Evolutionary conservation across 2,113 vertebrate species (phyloP).

Genomic region (Oceanodroma tethys): DNA sequence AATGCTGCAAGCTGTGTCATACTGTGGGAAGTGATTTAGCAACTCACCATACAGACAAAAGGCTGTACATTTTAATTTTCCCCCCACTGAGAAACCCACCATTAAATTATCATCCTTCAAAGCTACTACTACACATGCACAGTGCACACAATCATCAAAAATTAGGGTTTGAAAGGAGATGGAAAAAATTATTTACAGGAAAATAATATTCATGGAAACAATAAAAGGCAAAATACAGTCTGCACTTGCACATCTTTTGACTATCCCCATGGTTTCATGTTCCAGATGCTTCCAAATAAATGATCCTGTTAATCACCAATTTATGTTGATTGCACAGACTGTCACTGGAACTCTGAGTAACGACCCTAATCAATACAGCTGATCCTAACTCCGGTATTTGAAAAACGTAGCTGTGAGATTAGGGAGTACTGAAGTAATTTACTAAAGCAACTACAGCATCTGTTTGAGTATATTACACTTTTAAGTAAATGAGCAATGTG

Average conservation of each 20-base stretch:
- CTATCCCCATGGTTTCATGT: neutral
- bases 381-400: neutral
- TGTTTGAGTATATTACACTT: neutral
- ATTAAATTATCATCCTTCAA: constrained; percentile 59
- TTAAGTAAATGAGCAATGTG: neutral
- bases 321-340: constrained; percentile 27
- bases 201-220: neutral
- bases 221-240: neutral
- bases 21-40: constrained; percentile 30
- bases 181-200: neutral
- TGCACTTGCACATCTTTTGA: neutral
- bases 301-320: constrained; percentile 28
- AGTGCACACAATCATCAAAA: neutral
- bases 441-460: neutral
- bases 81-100: constrained; percentile 38
- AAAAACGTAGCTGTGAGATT: neutral
- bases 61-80: constrained; percentile 57
- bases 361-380: constrained; percentile 18
- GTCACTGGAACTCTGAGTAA: neutral
- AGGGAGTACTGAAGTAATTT: neutral
- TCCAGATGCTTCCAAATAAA: constrained; percentile 32
- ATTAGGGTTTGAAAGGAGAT: neutral
- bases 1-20: constrained; percentile 31
- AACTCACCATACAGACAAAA: constrained; percentile 35
- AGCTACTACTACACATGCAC: neutral